Percentiles rank a stretch among this genome's conserved stretches.
phyloP scores from a whole-genome alignment of 92 coral and sea anemone species.

The Pocillopora meandrina region DNA sequence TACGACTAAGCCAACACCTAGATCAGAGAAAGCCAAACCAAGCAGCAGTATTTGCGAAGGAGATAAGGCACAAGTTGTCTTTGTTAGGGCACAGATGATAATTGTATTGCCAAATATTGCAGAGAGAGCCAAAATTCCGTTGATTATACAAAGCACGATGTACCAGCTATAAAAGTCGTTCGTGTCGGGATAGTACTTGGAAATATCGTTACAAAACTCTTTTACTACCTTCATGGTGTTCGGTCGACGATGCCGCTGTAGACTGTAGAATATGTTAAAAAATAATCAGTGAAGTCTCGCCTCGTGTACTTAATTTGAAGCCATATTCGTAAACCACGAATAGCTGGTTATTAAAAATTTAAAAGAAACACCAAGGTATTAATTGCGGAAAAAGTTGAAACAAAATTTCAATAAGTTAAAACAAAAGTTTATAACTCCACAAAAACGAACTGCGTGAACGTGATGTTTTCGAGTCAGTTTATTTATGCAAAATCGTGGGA shows the following conservation, averaged over 20 bases:
- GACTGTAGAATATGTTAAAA: background rate
- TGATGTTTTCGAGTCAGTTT: too few relatives aligned
- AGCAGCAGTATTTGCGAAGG: slow-evolving; percentile 19
- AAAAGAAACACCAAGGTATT: too few relatives aligned
- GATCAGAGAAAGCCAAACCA: slow-evolving; percentile 28
- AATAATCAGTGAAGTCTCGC: too few relatives aligned
- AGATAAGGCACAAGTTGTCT: background rate
- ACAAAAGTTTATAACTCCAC: too few relatives aligned
- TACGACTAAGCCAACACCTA: slow-evolving; percentile 2
- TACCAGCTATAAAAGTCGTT: background rate
- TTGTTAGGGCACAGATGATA: background rate
- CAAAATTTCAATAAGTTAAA: too few relatives aligned
- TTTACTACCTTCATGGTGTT: background rate
- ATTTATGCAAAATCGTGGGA: too few relatives aligned
- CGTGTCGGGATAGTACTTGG: slow-evolving; percentile 14
- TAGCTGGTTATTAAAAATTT: too few relatives aligned
- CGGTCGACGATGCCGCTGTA: too few relatives aligned
- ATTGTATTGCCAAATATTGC: slow-evolving; percentile 4
- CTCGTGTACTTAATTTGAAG: too few relatives aligned
- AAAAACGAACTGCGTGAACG: too few relatives aligned
- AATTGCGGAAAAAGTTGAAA: too few relatives aligned
- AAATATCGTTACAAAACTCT: slow-evolving; percentile 14
- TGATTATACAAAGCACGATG: background rate
- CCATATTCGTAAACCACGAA: too few relatives aligned
- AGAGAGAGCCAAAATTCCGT: background rate